Evolutionary conservation across 1,140 invertebrate genomes (phyloP).

Genomic region (Drosophila teissieri): DNA sequence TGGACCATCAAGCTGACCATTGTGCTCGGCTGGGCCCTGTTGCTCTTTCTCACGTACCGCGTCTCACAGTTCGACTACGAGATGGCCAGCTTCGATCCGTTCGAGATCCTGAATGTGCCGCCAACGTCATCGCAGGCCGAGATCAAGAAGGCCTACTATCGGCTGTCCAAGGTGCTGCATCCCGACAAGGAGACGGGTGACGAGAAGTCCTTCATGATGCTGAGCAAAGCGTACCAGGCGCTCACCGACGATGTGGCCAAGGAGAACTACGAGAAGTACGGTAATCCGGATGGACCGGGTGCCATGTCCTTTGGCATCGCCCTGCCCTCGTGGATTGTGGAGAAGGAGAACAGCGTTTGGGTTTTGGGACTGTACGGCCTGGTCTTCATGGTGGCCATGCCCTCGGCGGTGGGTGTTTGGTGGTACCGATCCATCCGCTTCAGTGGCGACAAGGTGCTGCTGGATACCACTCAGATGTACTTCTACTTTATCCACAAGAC

Average conservation of each 20-base stretch:
- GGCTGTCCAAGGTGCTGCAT: conserved; percentile 96
- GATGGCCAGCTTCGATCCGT: conserved; percentile 99
- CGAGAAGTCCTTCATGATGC: conserved; percentile 98
- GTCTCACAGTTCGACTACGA: conserved; percentile 99
- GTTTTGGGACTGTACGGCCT: conserved; percentile 97
- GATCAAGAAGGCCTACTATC: conserved; percentile 98
- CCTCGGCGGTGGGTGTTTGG: conserved; percentile 97
- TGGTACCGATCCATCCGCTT: conserved; percentile 99
- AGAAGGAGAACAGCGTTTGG: conserved; percentile 99
- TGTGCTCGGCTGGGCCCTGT: conserved; percentile 94
- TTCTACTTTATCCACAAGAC: conserved; percentile 98
- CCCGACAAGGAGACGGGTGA: conserved; percentile 99
- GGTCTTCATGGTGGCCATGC: conserved; percentile 98
- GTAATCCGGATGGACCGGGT: conserved; percentile 99
- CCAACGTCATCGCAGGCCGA: conserved; percentile 92
- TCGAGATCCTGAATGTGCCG: conserved; percentile 96
- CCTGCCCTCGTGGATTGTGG: conserved; percentile 99
- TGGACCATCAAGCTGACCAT: conserved; percentile 88
- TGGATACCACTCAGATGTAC: conserved; percentile 98
- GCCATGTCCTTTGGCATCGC: conserved; percentile 99
- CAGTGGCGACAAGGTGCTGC: conserved; percentile 96
- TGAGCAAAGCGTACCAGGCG: conserved; percentile 97
- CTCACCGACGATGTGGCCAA: conserved; percentile 98
- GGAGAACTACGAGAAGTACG: conserved; percentile 99
- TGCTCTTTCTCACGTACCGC: conserved; percentile 96